These are phyloP conservation scores for Typhlomys cinereus DNA, from an alignment of 2,113 vertebrate genomes.

Conservation along the genomic window DNA sequence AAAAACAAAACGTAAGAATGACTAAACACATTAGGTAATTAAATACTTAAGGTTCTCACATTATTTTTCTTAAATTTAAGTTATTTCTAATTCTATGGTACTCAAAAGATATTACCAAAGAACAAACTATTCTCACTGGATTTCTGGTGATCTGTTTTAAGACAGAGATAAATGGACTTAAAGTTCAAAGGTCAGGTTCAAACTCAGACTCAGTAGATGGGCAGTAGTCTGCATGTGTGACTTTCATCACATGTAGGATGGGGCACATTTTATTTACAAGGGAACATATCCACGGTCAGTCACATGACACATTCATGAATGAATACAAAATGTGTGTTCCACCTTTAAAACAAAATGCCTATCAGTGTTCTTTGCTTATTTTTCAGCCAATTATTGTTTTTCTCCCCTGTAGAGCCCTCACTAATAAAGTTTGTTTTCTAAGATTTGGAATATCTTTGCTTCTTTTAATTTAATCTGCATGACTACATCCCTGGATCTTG, in stretches of 20 bases:
- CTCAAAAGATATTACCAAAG: background rate
- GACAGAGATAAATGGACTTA: background rate
- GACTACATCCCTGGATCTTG: background rate
- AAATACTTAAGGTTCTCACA: background rate
- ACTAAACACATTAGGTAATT: background rate
- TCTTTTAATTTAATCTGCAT: background rate
- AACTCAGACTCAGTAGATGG: background rate
- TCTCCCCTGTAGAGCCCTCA: background rate
- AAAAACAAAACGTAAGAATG: no score
- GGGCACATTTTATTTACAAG: no score
- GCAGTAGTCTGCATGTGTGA: no score
- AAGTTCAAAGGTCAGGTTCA: background rate
- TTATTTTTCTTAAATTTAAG: background rate
- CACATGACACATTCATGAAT: no score
- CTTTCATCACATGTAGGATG: no score
- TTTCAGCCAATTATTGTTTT: background rate
- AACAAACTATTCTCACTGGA: background rate
- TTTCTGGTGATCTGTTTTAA: background rate
- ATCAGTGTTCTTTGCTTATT: background rate
- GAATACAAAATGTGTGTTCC: background rate
- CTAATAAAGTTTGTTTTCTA: background rate
- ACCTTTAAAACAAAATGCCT: background rate
- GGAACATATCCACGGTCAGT: no score
- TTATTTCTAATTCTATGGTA: background rate
- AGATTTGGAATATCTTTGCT: constrained; percentile 3